These are phyloP conservation scores for Notarius lentiginosus DNA, from an alignment of 2,113 vertebrate genomes.

Conservation along the genomic window DNA sequence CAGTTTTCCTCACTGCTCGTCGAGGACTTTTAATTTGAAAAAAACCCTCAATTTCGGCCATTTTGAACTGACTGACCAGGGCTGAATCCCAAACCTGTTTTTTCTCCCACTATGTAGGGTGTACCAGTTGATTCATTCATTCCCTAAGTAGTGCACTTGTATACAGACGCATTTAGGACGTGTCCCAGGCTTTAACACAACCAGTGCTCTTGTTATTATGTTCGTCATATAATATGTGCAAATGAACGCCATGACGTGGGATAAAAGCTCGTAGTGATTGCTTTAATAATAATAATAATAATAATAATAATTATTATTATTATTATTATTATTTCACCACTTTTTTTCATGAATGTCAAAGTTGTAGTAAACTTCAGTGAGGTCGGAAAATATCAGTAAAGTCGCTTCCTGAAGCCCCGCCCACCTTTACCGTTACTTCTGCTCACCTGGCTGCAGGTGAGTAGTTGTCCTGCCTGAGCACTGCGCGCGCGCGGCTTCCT, in stretches of 20 bases:
- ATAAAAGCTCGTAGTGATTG: neutral
- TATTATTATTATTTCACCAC: too few relatives aligned
- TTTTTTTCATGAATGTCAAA: neutral
- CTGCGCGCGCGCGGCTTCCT: neutral
- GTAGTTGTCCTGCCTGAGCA: neutral
- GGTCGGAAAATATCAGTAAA: constrained; percentile 29
- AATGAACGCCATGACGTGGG: neutral
- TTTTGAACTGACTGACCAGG: constrained; percentile 33
- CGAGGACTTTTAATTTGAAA: constrained; percentile 50
- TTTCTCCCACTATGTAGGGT: neutral
- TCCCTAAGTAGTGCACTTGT: neutral
- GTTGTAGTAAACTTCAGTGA: constrained; percentile 36
- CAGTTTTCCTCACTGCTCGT: neutral
- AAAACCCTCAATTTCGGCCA: constrained; percentile 21
- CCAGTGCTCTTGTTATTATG: neutral
- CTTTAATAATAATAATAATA: too few relatives aligned
- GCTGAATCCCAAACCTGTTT: neutral
- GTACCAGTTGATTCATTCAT: neutral
- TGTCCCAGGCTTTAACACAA: neutral
- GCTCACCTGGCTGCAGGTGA: neutral
- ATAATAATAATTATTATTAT: too few relatives aligned
- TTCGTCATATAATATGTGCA: neutral
- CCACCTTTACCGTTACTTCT: neutral
- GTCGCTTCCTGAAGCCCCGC: constrained; percentile 37
- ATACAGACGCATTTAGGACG: neutral